Base-by-base conservation (phyloP, 1,140 invertebrate genomes). In the Papilio machaon region DNA sequence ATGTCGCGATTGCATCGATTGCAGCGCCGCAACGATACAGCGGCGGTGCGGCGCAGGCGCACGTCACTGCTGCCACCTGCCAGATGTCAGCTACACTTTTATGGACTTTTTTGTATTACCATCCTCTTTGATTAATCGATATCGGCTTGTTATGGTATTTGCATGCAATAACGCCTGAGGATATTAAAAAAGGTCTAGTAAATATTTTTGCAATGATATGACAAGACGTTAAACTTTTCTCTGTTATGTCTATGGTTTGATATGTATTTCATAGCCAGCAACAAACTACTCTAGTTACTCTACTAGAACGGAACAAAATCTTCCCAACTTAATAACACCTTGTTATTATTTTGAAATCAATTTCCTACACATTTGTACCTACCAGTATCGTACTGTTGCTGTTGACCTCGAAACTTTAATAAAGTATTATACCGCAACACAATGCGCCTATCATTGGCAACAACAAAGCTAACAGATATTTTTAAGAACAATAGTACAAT, bases 1-100 rank as follows among this genome's bases (percentile, higher is more conserved):
- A 84, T 82, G 82, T 78, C 60, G 67, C 78, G 73, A 60, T 74
- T 54, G 23, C 17, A 17, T 52, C 60, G 84, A 85, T 84, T 82
- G 81, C 75, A 77, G 80, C 60, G 76, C 79, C 47, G 80, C 58
- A 76, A 43, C 38, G 38, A 43, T 7, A 43, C 38, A 43, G 38
- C 38, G 38, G 38, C 38, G 38, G 38, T 7, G 81, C 81, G 58
- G 64, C 81, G 79, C 54, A 58, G 17, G 54, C 82, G 58, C 79
- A 80, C 79, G 79, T 73, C 13, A 73, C 35, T 17, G n/a, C 35
- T 46, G 43, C 73, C 73, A 47, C 38, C 73, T 73, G 13, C 35
- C 35, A 38, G 73, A 11, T 35, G 9, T 17, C 15, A 30, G 13
- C 35, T n/a, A 17, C 15, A 46, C 43, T 43, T 73, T 73, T 19